phyloP scores from a whole-genome alignment of 2,888 invertebrate genomes.

The Leptura quadrifasciata region DNA sequence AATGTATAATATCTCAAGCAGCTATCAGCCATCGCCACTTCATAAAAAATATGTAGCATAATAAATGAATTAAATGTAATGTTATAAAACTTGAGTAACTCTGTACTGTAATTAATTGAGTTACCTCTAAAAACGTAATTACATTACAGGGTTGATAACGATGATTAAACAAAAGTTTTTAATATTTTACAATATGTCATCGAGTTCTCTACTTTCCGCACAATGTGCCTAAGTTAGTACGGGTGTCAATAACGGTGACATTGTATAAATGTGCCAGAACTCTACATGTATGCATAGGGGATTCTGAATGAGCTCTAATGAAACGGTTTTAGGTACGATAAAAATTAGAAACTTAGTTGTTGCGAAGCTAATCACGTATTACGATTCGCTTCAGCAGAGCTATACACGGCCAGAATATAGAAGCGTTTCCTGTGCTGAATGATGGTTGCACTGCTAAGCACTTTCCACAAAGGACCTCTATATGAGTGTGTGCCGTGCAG shows the following conservation, averaged over 20 bases:
- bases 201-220: background rate
- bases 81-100: background rate
- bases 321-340: constrained; percentile 34
- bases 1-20: too few relatives aligned
- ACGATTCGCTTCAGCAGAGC: constrained; percentile 53
- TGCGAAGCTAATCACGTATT: constrained; percentile 57
- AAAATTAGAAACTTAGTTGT: constrained; percentile 47
- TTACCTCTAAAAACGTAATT: background rate
- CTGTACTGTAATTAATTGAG: background rate
- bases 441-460: constrained; percentile 51
- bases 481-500: constrained; percentile 22
- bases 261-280: background rate
- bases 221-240: background rate
- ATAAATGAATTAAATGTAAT: too few relatives aligned
- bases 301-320: constrained; percentile 17
- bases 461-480: constrained; percentile 52
- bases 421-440: constrained; percentile 53
- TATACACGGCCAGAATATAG: constrained; percentile 55
- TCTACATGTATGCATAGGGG: background rate
- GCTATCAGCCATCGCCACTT: too few relatives aligned
- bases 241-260: background rate
- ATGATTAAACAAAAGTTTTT: background rate
- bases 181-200: background rate
- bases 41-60: too few relatives aligned
- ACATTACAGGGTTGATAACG: background rate